Conservation (phyloP, 2,113 vertebrate genomes). For the Cynocephalus volans region DNA sequence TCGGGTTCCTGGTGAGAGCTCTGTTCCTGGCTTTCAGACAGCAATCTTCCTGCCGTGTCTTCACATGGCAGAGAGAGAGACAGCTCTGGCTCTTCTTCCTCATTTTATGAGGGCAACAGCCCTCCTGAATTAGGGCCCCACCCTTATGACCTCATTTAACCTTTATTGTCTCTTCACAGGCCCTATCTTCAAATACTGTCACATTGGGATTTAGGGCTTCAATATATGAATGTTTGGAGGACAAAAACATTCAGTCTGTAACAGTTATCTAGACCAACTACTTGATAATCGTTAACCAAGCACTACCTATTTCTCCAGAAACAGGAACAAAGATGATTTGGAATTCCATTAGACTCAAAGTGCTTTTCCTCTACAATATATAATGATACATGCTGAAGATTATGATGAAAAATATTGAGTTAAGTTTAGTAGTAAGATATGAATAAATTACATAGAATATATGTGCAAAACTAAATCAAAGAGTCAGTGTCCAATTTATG, state of each 20-base stretch:
- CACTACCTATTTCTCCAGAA: not conserved
- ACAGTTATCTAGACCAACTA: not conserved
- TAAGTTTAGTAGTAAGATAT: not conserved
- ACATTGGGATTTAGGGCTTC: not conserved
- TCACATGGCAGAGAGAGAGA: not conserved
- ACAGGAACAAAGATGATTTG: not conserved
- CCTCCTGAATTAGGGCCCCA: not conserved
- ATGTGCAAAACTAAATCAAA: not conserved
- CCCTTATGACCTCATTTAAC: not conserved
- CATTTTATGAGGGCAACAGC: not conserved
- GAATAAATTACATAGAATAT: constrained; percentile 19
- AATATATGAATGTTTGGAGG: not conserved
- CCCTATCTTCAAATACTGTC: not conserved
- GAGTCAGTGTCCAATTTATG: not conserved
- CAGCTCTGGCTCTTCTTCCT: not conserved
- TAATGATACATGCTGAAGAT: not conserved
- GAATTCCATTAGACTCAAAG: constrained; percentile 22
- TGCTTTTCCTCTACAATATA: not conserved
- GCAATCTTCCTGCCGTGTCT: not conserved
- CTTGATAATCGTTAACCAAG: not conserved
- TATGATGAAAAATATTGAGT: not conserved
- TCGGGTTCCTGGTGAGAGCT: not conserved
- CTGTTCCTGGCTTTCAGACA: not conserved
- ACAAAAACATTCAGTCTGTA: not conserved
- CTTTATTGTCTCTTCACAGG: not conserved